Conservation (phyloP, 2,113 vertebrate species). For the Ardeotis arabs region DNA sequence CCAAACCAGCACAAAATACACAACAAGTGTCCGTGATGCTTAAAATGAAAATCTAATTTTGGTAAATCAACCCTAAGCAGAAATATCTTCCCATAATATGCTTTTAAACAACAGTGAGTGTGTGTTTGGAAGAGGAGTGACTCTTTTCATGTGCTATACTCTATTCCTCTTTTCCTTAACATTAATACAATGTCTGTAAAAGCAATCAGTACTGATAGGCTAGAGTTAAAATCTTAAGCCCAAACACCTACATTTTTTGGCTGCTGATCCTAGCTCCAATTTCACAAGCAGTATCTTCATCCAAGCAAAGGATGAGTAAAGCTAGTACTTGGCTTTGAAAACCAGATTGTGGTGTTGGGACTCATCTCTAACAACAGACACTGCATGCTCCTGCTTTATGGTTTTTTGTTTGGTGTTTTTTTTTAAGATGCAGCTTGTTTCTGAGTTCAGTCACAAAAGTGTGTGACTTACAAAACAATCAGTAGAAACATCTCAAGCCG, state of each 20-base stretch:
- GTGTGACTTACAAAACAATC: neutral
- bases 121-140: neutral
- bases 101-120: neutral
- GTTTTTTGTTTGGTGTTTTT: neutral
- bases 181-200: neutral
- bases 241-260: neutral
- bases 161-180: neutral
- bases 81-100: neutral
- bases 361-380: neutral
- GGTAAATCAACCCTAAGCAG: neutral
- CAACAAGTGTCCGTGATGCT: neutral
- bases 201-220: neutral
- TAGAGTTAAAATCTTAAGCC: neutral
- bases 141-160: neutral
- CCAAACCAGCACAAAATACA: neutral
- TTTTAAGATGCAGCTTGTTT: neutral
- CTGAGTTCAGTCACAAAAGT: neutral
- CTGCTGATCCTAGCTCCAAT: neutral
- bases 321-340: neutral
- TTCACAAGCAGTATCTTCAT: neutral
- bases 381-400: neutral
- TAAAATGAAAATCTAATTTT: neutral
- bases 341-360: neutral
- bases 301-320: neutral
- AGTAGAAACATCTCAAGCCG: neutral